Percentiles rank a stretch among this genome's conserved stretches.
Conservation (phyloP, 2,113 vertebrate genomes). For the Ammodytes marinus region DNA sequence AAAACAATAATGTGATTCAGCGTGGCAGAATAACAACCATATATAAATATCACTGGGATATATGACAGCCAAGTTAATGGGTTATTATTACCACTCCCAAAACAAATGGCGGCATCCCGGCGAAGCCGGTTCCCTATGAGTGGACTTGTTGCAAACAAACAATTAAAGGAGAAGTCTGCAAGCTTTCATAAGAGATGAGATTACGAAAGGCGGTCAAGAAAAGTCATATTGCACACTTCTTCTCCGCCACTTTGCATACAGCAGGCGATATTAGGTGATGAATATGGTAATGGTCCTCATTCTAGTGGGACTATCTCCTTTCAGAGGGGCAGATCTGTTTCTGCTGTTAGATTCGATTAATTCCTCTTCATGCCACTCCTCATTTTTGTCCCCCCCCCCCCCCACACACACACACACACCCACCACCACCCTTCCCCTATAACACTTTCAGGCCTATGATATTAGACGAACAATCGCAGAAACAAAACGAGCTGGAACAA, state of each 20-base stretch:
- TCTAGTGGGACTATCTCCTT: conserved; percentile 81
- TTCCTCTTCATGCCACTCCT: conserved; percentile 85
- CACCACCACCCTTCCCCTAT: conserved; percentile 68
- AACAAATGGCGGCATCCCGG: conserved; percentile 47
- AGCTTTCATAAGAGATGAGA: conserved; percentile 40
- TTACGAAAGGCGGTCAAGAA: conserved; percentile 71
- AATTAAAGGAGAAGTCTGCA: conserved; percentile 66
- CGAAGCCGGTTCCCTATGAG: conserved; percentile 20
- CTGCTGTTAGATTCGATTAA: conserved; percentile 84
- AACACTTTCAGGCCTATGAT: conserved; percentile 85
- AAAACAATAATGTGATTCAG: conserved; percentile 78
- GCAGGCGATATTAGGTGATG: conserved; percentile 78
- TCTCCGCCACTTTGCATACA: conserved; percentile 77
- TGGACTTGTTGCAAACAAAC: conserved; percentile 76
- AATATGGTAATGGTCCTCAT: conserved; percentile 83
- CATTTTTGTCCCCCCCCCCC: conserved; percentile 77
- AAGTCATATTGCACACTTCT: conserved; percentile 62
- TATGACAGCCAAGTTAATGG: conserved; percentile 72
- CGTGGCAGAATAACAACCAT: conserved; percentile 69
- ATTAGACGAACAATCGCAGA: conserved; percentile 89
- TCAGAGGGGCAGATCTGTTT: conserved; percentile 80
- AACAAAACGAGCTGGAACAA: conserved; percentile 89
- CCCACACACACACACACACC: conserved; percentile 9
- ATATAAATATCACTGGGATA: conserved; percentile 47
- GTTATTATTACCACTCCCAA: conserved; percentile 70